These are phyloP conservation scores for Ceratina japonica DNA, from an alignment of 1,140 invertebrate genomes.

Conservation along the genomic window DNA sequence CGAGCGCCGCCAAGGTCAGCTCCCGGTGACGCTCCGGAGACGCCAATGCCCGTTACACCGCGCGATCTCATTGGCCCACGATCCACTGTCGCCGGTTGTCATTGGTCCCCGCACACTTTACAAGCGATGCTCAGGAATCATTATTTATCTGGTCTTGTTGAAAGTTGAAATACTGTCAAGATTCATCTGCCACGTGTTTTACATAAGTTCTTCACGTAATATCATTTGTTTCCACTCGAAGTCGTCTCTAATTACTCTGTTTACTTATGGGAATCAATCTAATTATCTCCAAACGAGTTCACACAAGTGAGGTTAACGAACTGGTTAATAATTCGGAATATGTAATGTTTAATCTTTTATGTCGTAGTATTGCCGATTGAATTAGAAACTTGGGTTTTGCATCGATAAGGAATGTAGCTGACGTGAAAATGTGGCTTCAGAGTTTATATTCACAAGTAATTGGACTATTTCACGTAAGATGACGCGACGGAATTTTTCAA, in stretches of 20 bases:
- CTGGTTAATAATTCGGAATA: no score
- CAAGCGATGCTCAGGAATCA: conserved; percentile 1
- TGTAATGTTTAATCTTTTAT: no score
- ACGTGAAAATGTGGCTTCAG: conserved; percentile 24
- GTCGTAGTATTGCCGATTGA: background rate
- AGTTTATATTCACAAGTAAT: conserved; percentile 4
- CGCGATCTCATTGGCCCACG: conserved; percentile 28
- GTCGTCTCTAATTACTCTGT: no score
- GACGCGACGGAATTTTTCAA: background rate
- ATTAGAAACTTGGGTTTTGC: background rate
- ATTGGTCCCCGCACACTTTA: background rate
- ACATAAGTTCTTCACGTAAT: background rate
- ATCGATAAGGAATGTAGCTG: background rate
- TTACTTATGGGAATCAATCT: background rate
- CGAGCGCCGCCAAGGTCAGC: conserved; percentile 56
- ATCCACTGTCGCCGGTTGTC: background rate
- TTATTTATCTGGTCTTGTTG: conserved; percentile 1
- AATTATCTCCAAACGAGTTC: background rate
- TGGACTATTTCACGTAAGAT: conserved; percentile 28
- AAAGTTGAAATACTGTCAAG: no score
- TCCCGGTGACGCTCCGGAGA: conserved; percentile 19
- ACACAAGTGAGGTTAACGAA: no score
- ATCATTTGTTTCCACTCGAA: background rate
- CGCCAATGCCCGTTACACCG: conserved; percentile 21
- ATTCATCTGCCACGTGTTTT: background rate